These are phyloP conservation scores for Caenorhabditis japonica DNA, from an alignment of 2,888 invertebrate species.

Conservation along the genomic window DNA sequence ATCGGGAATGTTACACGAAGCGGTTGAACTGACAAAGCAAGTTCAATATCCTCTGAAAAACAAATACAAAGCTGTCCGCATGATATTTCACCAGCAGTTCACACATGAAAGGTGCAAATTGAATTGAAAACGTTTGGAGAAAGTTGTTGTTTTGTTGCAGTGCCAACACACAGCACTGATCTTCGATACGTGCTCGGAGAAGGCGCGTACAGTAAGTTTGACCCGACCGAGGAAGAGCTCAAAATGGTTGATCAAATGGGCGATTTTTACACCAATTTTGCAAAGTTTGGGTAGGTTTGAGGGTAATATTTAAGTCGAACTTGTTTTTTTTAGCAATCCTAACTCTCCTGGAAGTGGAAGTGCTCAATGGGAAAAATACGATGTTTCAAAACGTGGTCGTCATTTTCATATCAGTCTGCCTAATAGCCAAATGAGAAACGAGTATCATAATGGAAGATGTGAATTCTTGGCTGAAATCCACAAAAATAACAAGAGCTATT, in stretches of 20 bases:
- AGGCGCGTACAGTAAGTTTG: conserved; percentile 34
- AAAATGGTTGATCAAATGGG: conserved; percentile 48
- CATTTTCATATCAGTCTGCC: conserved; percentile 24
- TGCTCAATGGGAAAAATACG: conserved; percentile 13
- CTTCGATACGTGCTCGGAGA: conserved; percentile 55
- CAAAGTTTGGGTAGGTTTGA: conserved; percentile 52
- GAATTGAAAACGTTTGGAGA: no score
- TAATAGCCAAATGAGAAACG: conserved; percentile 20
- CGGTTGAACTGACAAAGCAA: background rate
- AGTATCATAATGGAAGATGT: conserved; percentile 9
- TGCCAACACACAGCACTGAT: conserved; percentile 44
- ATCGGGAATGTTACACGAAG: conserved; percentile 15
- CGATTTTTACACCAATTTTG: conserved; percentile 55
- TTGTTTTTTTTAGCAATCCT: conserved; percentile 27
- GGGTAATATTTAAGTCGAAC: no score
- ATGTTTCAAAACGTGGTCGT: background rate
- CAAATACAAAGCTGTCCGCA: no score
- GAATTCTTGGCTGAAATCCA: conserved; percentile 14
- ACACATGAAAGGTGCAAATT: no score
- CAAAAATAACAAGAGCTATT: conserved; percentile 13
- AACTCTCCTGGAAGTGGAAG: conserved; percentile 20
- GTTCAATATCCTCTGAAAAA: no score
- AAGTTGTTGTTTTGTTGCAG: no score
- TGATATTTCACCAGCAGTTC: no score
- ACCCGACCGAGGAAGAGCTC: conserved; percentile 39